Percentiles rank a stretch among this genome's conserved stretches.
These are phyloP conservation scores for Dorcus hopei DNA, from an alignment of 2,888 invertebrate genomes.

Conservation along the genomic window DNA sequence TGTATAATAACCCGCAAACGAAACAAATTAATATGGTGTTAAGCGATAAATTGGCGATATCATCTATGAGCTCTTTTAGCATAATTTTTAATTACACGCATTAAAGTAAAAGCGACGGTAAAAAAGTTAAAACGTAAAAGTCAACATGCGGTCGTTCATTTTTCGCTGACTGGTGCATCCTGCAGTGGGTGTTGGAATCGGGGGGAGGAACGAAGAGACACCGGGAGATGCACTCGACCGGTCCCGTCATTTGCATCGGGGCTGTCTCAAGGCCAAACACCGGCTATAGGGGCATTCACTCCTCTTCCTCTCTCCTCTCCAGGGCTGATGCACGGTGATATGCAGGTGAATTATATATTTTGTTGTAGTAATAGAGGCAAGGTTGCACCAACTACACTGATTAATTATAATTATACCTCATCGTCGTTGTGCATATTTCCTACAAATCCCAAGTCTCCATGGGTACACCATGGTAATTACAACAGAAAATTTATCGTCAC, in stretches of 20 bases:
- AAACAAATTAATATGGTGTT: conserved; percentile 22
- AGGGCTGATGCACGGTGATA: conserved; percentile 18
- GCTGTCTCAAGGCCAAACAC: conserved; percentile 33
- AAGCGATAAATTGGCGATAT: conserved; percentile 27
- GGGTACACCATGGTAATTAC: too few species aligned
- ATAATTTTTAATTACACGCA: conserved; percentile 28
- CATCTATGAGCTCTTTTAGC: conserved; percentile 23
- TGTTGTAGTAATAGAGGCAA: conserved; percentile 13
- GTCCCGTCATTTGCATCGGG: conserved; percentile 30
- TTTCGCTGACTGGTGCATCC: conserved; percentile 8
- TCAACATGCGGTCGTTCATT: conserved; percentile 17
- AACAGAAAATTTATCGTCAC: too few species aligned
- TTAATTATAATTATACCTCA: conserved; percentile 21
- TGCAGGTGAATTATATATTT: conserved; percentile 16
- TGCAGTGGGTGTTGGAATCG: conserved; percentile 1
- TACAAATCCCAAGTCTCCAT: too few species aligned
- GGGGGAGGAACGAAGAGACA: conserved; percentile 14
- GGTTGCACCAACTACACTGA: conserved; percentile 18
- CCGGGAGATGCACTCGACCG: conserved; percentile 31
- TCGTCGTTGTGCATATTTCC: background rate
- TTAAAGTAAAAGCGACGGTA: conserved; percentile 21
- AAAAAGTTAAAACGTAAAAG: conserved; percentile 11
- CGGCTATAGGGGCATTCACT: conserved; percentile 31
- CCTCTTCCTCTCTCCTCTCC: conserved; percentile 17
- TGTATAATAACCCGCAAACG: conserved; percentile 17